Evolutionary conservation across 2,888 invertebrate genomes (phyloP), one percentile per base, ranked within the genome.

Genomic region (Silvanus unidentatus): DNA sequence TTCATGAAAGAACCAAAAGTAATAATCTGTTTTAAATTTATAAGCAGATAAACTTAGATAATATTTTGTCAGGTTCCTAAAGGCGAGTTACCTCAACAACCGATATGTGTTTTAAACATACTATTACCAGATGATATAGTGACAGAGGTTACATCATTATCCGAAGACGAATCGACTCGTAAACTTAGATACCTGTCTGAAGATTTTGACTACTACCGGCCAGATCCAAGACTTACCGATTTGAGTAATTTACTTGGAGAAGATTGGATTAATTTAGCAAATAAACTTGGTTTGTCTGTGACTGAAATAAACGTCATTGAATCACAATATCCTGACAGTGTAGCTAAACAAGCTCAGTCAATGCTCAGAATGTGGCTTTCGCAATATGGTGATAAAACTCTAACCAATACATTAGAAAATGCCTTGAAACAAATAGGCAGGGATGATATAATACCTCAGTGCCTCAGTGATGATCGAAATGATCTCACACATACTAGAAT

Each of bases 1-100:
- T 97, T 99, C 71, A 97, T 98, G 97, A 83, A 88, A 65, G 97
- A 98, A 68, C 88, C 94, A 1, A 94, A 94, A 74, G 87, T 88
- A 59, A 49, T n/a, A n/a, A n/a, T n/a, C n/a, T n/a, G n/a, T n/a
- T n/a, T n/a, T n/a, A 30, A 16, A 9, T 45, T 47, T 13, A 27
- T 16, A 13, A 30, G n/a, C n/a, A n/a, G 46, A 46, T 14, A 12
- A 36, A 10, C 8, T 12, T 28, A 30, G 39, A 11, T 14, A 27
- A 15, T 39, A 6, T 34, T 44, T 47, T 54, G 9, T 40, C 40
- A 73, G 73, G 70, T 75, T 44, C 77, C 82, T 34, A 82, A 85
- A 68, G 85, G 86, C 39, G 91, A 92, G 62, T 85, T 84, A 15
- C 85, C 90, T 10, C 93, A 93, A 66, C 85, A 86, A 63, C 93